Base-by-base conservation (phyloP, 2,797 vertebrate species). In the Capromys pilorides region DNA sequence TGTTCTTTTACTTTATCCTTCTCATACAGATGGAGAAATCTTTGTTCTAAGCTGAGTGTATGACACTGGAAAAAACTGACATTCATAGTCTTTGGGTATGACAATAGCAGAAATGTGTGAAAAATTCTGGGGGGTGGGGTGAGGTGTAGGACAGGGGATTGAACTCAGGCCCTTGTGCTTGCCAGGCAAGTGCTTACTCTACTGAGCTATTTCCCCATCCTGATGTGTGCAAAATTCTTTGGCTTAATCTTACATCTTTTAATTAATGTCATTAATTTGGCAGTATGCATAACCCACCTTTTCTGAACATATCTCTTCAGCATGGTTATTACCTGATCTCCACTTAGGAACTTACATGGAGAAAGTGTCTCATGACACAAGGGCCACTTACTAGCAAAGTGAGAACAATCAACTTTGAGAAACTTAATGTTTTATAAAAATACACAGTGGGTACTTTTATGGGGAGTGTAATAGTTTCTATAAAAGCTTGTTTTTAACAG, bases 401-500 rank as follows among this genome's bases (percentile, higher is more conserved):
- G 49, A 67, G 28, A 86, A 33, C 78, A 79, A 93, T 12, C 45
- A 18, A 54, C 95, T 87, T 59, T 93, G 51, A 61, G 51, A n/a
- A 80, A 69, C 22, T 61, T 10, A 1, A 0, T 2, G 26, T 64
- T 95, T 86, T 89, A 7, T 90, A 51, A 94, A 89, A 90, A 49
- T 6, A 69, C 24, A 79, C 86, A 66, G 18, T 83, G 94, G 57
- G 12, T 75, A 39, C 51, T 19, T 93, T 59, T 83, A 39, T 87
- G 49, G 36, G 67, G 31, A 95, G 5, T 45, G 45, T 87, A 73
- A 62, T 1, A 41, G 14, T 73, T 16, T 67, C 22, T 33, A n/a
- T n/a, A 22, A 92, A 94, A 86, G 13, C 61, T 91, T 82, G 11
- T 89, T 86, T 96, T 95, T 69, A 79, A 36, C 75, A 21, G 14